phyloP scores from a whole-genome alignment of 2,888 invertebrate genomes.

The Julus scanicus region DNA sequence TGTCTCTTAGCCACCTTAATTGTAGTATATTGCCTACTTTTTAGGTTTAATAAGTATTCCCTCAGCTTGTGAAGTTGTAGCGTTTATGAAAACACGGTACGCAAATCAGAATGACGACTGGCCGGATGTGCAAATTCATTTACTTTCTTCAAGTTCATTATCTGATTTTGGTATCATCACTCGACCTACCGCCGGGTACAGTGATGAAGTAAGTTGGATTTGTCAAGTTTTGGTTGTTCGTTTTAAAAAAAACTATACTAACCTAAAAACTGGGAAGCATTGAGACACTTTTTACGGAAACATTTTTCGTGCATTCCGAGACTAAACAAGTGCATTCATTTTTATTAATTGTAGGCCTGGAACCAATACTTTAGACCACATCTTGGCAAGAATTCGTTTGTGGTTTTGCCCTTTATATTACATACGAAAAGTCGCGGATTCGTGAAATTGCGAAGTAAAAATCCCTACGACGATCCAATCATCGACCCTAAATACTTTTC shows the following conservation, averaged over 20 bases:
- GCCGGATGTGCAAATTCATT: not conserved
- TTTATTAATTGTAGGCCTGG: not conserved
- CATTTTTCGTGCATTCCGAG: too few species aligned
- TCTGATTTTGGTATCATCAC: not conserved
- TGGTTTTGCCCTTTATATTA: not conserved
- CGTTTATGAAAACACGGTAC: not conserved
- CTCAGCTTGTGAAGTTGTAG: not conserved
- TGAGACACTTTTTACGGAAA: too few species aligned
- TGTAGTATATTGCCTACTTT: too few species aligned
- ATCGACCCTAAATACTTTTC: not conserved
- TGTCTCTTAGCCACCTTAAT: too few species aligned
- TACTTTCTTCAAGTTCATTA: not conserved
- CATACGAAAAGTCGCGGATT: not conserved
- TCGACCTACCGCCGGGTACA: not conserved
- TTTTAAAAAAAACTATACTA: too few species aligned
- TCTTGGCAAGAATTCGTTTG: not conserved
- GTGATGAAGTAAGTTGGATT: not conserved
- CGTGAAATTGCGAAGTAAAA: not conserved
- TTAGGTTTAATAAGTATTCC: not conserved
- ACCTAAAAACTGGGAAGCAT: too few species aligned
- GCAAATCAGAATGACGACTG: not conserved
- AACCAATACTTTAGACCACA: not conserved
- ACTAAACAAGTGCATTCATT: not conserved
- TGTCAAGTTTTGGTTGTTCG: not conserved
- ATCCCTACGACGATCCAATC: not conserved